Conservation (phyloP, 2,113 vertebrate species). For the Platycercus adscitus region DNA sequence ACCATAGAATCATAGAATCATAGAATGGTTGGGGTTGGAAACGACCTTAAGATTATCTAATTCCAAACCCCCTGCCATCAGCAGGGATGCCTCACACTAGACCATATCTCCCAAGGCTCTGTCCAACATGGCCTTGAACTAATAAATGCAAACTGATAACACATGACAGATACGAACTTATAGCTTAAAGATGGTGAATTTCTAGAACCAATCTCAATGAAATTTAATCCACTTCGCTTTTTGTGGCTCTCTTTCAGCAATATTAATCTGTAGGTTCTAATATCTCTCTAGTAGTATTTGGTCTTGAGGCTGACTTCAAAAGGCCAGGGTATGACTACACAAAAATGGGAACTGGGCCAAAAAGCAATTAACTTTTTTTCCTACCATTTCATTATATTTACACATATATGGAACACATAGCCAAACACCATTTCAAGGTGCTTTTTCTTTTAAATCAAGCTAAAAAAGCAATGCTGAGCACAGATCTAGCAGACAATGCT, state of each 20-base stretch:
- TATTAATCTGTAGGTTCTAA: neutral
- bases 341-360: neutral
- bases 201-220: neutral
- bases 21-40: neutral
- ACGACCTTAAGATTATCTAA: neutral
- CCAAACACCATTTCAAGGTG: neutral
- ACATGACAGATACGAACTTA: neutral
- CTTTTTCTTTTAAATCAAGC: neutral
- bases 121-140: neutral
- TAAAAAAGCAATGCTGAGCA: neutral
- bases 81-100: neutral
- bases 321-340: neutral
- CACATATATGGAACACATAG: neutral
- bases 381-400: constrained; percentile 8
- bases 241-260: neutral
- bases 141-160: neutral
- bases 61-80: neutral
- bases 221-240: neutral
- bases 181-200: neutral
- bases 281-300: neutral
- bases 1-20: neutral
- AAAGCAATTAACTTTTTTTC: neutral
- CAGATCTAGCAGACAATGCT: neutral
- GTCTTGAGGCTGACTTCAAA: neutral
- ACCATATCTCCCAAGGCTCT: neutral